Evolutionary conservation across 2,888 invertebrate genomes (phyloP).

Genomic region (Celastrina argiolus): DNA sequence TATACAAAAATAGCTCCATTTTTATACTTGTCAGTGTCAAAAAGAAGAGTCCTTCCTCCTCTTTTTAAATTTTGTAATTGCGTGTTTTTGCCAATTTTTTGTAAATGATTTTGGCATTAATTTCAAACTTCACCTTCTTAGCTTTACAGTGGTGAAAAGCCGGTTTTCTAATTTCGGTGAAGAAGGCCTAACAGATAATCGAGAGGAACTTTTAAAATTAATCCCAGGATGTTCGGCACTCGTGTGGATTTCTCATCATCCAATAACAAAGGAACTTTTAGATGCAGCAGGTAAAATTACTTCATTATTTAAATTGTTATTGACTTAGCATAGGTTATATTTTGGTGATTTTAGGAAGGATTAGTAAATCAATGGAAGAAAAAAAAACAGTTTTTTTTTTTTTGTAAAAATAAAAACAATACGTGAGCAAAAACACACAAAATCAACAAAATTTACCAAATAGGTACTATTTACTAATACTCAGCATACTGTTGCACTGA

Average conservation of each 20-base stretch:
- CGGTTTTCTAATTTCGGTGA: slow-evolving; percentile 54
- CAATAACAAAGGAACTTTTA: slow-evolving; percentile 77
- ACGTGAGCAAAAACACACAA: too few relatives aligned
- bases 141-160: slow-evolving; percentile 64
- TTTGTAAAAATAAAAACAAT: too few relatives aligned
- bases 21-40: neutral
- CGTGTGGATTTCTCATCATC: slow-evolving; percentile 68
- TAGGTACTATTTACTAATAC: too few relatives aligned
- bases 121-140: slow-evolving; percentile 30
- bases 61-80: neutral
- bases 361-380: too few relatives aligned
- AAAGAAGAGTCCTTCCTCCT: neutral
- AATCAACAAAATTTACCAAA: too few relatives aligned
- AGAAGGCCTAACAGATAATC: slow-evolving; percentile 52
- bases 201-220: slow-evolving; percentile 74
- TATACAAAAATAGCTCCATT: neutral
- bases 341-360: too few relatives aligned
- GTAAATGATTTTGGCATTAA: neutral
- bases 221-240: slow-evolving; percentile 82
- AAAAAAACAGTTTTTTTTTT: too few relatives aligned
- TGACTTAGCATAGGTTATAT: neutral
- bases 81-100: neutral
- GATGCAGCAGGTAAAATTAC: slow-evolving; percentile 78
- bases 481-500: too few relatives aligned
- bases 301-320: neutral